Evolutionary conservation across 2,797 vertebrate genomes (phyloP).

Genomic region (Pseudotriccus pelzelni): DNA sequence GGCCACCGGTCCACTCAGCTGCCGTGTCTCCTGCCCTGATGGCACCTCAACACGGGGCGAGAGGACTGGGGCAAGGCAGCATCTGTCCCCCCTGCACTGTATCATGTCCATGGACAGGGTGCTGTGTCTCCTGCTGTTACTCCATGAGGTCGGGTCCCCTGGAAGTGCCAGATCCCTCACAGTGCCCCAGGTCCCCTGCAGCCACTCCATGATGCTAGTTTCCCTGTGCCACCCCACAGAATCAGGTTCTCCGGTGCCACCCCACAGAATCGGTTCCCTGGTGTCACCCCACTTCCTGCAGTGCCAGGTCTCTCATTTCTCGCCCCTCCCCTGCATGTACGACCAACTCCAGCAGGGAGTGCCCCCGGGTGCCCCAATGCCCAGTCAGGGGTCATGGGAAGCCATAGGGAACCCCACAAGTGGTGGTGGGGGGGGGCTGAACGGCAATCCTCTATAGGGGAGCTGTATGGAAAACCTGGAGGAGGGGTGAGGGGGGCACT

Average conservation of each 20-base stretch:
- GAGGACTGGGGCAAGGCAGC: not conserved
- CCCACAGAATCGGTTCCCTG: not conserved
- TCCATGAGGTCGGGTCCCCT: not conserved
- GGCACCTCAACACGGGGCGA: accelerated
- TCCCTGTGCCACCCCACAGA: not conserved
- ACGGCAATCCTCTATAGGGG: not conserved
- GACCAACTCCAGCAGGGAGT: not conserved
- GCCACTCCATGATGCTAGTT: not conserved
- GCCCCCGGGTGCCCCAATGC: not conserved
- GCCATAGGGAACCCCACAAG: not conserved
- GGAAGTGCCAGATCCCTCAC: not conserved
- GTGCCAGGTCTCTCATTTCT: not conserved
- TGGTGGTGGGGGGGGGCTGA: not conserved
- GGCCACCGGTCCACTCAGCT: not conserved
- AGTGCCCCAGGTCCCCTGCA: not conserved
- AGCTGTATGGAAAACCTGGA: not conserved
- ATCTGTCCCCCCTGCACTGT: not conserved
- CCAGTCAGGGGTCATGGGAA: not conserved
- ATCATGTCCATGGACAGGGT: not conserved
- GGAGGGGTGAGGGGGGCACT: not conserved
- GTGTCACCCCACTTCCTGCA: not conserved
- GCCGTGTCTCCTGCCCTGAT: accelerated
- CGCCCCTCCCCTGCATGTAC: not conserved
- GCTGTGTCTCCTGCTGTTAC: not conserved
- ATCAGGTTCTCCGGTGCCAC: not conserved